Evolutionary conservation across 2,113 vertebrate genomes (phyloP), one percentile per base, ranked within the genome.

Genomic region (Fukomys damarensis): DNA sequence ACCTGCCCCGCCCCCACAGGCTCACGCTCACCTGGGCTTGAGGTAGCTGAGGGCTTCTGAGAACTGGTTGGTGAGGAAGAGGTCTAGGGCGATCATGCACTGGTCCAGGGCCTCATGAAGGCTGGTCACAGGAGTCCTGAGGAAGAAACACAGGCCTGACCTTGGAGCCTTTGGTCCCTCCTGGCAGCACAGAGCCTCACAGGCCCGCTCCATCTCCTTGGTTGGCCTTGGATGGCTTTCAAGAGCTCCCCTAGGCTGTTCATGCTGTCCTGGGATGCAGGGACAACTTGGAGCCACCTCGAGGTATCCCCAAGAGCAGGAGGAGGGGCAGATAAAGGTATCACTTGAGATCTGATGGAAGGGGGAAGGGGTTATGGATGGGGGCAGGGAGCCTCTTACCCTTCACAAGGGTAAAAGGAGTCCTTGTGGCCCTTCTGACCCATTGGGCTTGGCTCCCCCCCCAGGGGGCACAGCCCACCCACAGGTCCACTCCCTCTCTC

Each of bases 51-150:
- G 99, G 59, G 99, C 99, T 98, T 99, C 99, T 0, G 99, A 99
- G 97, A 99, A 99, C 93, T 99, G 98, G 98, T 99, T 99, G 98
- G 98, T 99, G 94, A 99, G 99, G 97, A 99, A 99, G 94, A 99
- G 98, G 98, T 99, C 99, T 98, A 99, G 95, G 72, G 99, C 99
- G 0, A 96, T 98, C 99, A 99, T 99, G 93, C 99, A 99, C 98
- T 99, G 99, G 86, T 99, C 99, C 97, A 99, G 98, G 58, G 99
- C 99, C 98, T 98, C 81, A 0, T 99, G 99, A 98, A 99, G 98
- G 98, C 99, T 99, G 93, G 65, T 96, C 97, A 93, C 93, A 5
- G 97, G 63, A 80, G 97, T 93, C 93, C 98, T 97, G 92, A 38
- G 43, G 77, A 59, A 96, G 79, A 97, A 58, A 94, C 4, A 56